Evolutionary conservation across 2,888 invertebrate species (phyloP), one percentile per base, ranked within the genome.

Genomic region (Toxonevra muliebris): DNA sequence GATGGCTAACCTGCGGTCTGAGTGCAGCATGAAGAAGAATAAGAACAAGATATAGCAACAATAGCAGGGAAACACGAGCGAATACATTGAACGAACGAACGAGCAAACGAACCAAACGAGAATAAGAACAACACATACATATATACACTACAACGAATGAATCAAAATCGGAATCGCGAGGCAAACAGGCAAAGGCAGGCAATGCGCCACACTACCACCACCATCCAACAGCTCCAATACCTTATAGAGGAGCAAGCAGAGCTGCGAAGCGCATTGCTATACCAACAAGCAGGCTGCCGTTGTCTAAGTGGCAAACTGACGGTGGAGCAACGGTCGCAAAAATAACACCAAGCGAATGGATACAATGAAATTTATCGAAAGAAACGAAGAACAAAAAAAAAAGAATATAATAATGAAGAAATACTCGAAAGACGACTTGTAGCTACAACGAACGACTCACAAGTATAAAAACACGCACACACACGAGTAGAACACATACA

Each of bases 401-500:
- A 30, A 60, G 11, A 58, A 59, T 43, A 15, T 17, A 43, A 40
- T 12, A 40, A 42, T 17, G 8, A 59, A 68, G 57, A 69, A 69
- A 65, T 65, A 65, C 58, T 52, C 68, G 68, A 69, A 65, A 61
- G 61, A 65, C 68, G 64, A 69, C 68, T 69, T 65, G 61, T 65
- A 43, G 68, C 65, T 57, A 41, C 45, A 60, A 48, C 48, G 65
- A 65, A 52, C 58, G 40, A 61, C 52, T 42, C 3, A 59, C 59
- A 43, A 41, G 13, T n/a, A 53, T 59, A 58, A 61, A 54, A 54
- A 40, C 60, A 40, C 50, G 53, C 58, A 54, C 57, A 64, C 15
- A 64, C 20, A 55, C n/a, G 17, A 19, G 41, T 17, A 60, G 17
- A 8, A 48, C 43, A 52, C 13, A 58, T n/a, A 65, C 15, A 12